Evolutionary conservation across 37 sponge, comb jelly and placozoan species (phyloP), one percentile per base, ranked within the genome.

Genomic region (Tethya wilhelma): DNA sequence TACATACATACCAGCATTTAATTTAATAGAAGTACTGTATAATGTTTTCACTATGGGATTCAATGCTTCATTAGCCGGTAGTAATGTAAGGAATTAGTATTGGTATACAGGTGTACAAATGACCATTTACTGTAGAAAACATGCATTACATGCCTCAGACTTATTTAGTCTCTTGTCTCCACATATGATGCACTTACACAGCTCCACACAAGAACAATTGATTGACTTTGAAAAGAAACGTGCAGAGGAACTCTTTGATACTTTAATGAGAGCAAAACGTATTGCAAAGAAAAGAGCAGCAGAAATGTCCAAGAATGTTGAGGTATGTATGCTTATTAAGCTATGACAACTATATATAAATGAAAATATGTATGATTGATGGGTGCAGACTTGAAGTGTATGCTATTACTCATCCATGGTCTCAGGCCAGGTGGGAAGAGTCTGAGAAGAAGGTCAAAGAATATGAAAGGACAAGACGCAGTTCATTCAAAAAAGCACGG

Each of bases 391-490:
- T 53, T 44, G 23, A 55, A 69, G 36, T 20, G 7, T 6, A 37
- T 64, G 14, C 40, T 29, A 2, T 40, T 36, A 71, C 39, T 59
- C 26, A 7, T 66, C 8, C 34, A 17, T 64, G 44, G 4, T 59
- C 58, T 34, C 38, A 91, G 86, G 68, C 71, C 23, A 67, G 40
- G n/a, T 93, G 94, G 94, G 49, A 75, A 38, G 65, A 85, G 31
- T 59, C 73, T 38, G 83, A 89, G 71, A 33, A 71, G 59, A 89
- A 89, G 38, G 89, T 90, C 7, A 93, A 82, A 26, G 63, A 14
- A 31, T 85, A 71, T 60, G 94, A 93, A 28, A 43, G 59, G 49
- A 55, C 4, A n/a, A 57, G 83, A 63, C 63, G 49, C 45, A 11
- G 1, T 0, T 93, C 94, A 1, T 64, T 93, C 42, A 49, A 46